Evolutionary conservation across 92 coral and sea anemone genomes (phyloP), one percentile per base, ranked within the genome.

Genomic region (Phymanthus crucifer): DNA sequence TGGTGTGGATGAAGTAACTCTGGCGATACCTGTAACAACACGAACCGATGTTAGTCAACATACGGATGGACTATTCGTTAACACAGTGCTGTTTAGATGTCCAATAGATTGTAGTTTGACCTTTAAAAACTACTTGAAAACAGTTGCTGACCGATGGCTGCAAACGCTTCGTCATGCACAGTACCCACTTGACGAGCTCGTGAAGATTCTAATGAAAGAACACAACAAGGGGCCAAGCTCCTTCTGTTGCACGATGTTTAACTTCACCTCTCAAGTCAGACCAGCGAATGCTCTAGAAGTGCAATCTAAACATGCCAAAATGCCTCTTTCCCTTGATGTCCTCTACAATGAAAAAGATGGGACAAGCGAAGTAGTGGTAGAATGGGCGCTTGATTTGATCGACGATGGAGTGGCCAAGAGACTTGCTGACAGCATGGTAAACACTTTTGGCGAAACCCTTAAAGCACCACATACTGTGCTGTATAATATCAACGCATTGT

Each of bases 341-440:
- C 14, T 61, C 27, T 61, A 61, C 33, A 61, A 61, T 27, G 68
- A 61, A 61, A 61, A 27, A 61, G 68, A 26, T 24, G 27, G 31
- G 68, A 61, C 68, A 61, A 26, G 68, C 27, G 68, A 61, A 61
- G 31, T 61, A 3, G 68, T 61, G 27, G 68, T 61, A 14, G 68
- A 61, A 61, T 61, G 68, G 68, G 68, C 68, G 9, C 10, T 34
- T 61, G 68, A 26, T 24, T 27, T 61, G 27, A 26, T 61, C 12
- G 68, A 61, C 68, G 68, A 61, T 61, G 68, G 68, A 34, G 33
- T 61, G 32, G 68, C 68, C 32, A 61, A 61, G 68, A 61, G 68
- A 61, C 68, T 61, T 61, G 68, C 68, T 61, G 68, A 61, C 17
- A 34, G 68, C 24, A 9, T 61, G 12, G 68, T 61, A 61, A 61